These are phyloP conservation scores for Sebastes paucispinis DNA, from an alignment of 2,797 vertebrate species.

Conservation along the genomic window DNA sequence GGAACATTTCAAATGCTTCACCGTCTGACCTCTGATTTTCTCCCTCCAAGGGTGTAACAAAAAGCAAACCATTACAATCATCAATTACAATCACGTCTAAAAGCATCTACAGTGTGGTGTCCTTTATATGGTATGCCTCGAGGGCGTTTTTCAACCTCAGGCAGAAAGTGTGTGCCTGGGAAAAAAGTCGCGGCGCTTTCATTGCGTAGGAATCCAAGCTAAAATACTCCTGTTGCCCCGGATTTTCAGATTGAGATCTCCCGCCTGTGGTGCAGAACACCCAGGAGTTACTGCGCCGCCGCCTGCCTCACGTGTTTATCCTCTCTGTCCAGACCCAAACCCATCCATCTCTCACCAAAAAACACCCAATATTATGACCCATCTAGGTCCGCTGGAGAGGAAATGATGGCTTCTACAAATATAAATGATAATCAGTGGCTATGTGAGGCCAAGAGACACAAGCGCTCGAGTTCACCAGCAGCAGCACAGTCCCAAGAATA, in stretches of 20 bases:
- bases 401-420: conserved; percentile 82
- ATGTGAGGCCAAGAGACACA: conserved; percentile 78
- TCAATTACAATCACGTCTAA: conserved; percentile 65
- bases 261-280: conserved; percentile 76
- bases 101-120: conserved; percentile 47
- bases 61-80: conserved; percentile 53
- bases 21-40: conserved; percentile 16
- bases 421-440: conserved; percentile 81
- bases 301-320: conserved; percentile 66
- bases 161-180: conserved; percentile 61
- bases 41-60: conserved; percentile 42
- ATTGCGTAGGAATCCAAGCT: conserved; percentile 63
- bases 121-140: conserved; percentile 44
- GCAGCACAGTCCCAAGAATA: conserved; percentile 43
- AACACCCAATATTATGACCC: conserved; percentile 70
- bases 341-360: conserved; percentile 70
- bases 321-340: conserved; percentile 58
- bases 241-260: conserved; percentile 69
- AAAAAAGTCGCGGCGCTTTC: conserved; percentile 55
- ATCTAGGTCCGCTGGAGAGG: conserved; percentile 61
- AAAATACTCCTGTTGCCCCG: conserved; percentile 67
- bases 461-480: conserved; percentile 56
- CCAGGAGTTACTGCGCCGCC: conserved; percentile 65
- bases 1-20: conserved; percentile 13
- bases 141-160: conserved; percentile 63